These are phyloP conservation scores for Lemur catta DNA, from an alignment of 2,797 vertebrate genomes.

Conservation along the genomic window DNA sequence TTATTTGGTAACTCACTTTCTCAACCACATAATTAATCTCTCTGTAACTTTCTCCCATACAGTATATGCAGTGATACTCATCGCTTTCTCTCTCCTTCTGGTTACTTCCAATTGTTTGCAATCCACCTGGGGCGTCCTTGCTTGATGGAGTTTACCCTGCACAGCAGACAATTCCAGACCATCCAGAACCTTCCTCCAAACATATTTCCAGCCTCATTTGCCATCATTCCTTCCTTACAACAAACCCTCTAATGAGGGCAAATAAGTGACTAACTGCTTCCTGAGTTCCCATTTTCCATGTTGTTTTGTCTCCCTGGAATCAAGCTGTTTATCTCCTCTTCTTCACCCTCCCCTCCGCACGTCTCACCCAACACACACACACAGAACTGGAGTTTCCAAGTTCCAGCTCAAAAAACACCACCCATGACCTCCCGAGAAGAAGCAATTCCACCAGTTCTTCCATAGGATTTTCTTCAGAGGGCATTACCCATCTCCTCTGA, in stretches of 20 bases:
- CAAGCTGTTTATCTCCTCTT: neutral
- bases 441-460: neutral
- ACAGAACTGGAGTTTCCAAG: neutral
- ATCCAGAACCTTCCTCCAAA: neutral
- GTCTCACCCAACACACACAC: neutral
- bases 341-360: neutral
- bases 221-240: neutral
- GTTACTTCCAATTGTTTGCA: neutral
- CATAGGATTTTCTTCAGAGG: neutral
- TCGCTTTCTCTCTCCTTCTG: neutral
- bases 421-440: neutral
- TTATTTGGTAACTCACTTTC: neutral
- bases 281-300: neutral
- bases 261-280: neutral
- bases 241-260: neutral
- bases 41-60: neutral
- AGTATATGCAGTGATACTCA: neutral
- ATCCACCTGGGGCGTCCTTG: fast-evolving
- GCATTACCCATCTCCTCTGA: no score
- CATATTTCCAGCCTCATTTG: neutral
- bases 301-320: neutral
- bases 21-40: neutral
- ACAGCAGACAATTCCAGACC: neutral
- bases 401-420: neutral
- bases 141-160: neutral